Conservation (phyloP, 2,888 invertebrate species). For the Lycia hirtaria region DNA sequence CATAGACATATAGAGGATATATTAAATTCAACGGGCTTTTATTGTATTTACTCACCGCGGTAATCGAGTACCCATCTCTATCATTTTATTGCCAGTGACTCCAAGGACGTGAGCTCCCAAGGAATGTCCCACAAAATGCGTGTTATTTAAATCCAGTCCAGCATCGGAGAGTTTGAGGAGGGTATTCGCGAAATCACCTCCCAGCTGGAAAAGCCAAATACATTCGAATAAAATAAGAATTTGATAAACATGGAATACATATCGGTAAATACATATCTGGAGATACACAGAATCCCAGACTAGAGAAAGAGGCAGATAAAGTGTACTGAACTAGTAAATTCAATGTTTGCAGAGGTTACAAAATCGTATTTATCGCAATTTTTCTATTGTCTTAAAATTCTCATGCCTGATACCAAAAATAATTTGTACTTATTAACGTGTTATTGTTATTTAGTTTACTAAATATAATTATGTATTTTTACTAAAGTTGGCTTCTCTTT, state of each 20-base stretch:
- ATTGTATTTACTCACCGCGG: conserved; percentile 58
- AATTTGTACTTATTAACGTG: no score
- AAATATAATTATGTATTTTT: no score
- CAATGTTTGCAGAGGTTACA: no score
- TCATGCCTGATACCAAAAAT: no score
- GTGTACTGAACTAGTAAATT: no score
- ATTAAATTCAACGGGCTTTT: no score
- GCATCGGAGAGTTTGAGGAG: conserved; percentile 56
- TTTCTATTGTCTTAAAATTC: no score
- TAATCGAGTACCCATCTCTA: conserved; percentile 54
- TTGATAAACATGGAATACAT: not conserved
- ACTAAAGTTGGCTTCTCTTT: no score
- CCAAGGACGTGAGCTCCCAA: conserved; percentile 76
- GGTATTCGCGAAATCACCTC: conserved; percentile 58
- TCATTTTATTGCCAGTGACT: conserved; percentile 66
- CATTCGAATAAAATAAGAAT: conserved; percentile 10
- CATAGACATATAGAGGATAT: no score
- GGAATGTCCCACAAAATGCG: conserved; percentile 74
- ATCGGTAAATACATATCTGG: not conserved
- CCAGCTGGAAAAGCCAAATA: conserved; percentile 56
- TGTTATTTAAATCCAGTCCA: conserved; percentile 67
- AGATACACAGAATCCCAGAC: not conserved
- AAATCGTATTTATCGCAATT: no score
- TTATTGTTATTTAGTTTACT: no score
- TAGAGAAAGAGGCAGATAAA: no score